Base-by-base conservation (phyloP, 1,140 invertebrate species). In the Sitodiplosis mosellana region DNA sequence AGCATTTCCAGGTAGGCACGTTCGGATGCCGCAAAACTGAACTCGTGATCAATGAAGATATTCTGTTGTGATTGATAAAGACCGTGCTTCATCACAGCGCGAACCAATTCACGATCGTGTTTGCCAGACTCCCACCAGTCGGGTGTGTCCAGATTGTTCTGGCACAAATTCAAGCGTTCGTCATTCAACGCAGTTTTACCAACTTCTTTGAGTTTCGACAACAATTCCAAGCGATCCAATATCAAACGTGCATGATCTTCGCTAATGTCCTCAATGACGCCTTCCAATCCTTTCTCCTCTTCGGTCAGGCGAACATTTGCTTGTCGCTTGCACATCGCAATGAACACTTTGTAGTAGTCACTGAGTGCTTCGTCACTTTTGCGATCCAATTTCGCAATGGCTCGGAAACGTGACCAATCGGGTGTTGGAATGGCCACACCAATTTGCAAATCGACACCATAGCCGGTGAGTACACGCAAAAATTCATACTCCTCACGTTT, bases 401-500 rank as follows among this genome's bases (percentile, higher is more conserved):
- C 78, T 58, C 91, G 80, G 66, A 98, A 99, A 59, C 87, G 84
- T 11, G 74, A 81, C 92, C 93, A 97, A 68, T 80, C 87, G 18
- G 61, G 60, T n/a, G 50, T 55, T 22, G 40, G 51, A 52, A 57
- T 54, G 2, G 54, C 48, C 17, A 55, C 54, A 17, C 49, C 50
- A 38, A 57, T 49, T 34, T 91, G 83, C 59, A 89, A 88, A 64
- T 97, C 93, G 1, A 99, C 86, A 43, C 96, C 96, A 64, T 92
- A 99, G 0, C 88, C 89, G 1, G 90, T 91, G 2, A 97, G 83
- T 10, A 93, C 84, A 33, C 91, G 74, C 54, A 92, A 82, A 62
- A 99, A 99, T 58, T 98, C 92, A 50, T 83, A 81, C 65, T 99
- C 95, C 64, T 99, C 96, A 22, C 88, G 74, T 46, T 88, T 78